These are phyloP conservation scores for Actias luna DNA, from an alignment of 2,888 invertebrate species.

Conservation along the genomic window DNA sequence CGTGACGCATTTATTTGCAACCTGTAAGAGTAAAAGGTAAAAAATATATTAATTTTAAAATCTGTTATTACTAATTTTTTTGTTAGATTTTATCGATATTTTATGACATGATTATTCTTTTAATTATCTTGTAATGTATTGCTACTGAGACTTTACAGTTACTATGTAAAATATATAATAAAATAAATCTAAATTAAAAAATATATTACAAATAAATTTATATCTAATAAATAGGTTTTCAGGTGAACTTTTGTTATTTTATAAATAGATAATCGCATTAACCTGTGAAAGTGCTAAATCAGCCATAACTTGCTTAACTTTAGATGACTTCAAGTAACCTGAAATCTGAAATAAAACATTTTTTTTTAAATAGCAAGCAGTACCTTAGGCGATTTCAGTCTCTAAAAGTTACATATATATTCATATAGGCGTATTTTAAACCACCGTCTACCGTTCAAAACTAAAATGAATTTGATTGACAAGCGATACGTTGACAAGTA, in stretches of 20 bases:
- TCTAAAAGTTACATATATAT: neutral
- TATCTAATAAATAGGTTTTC: too few species aligned
- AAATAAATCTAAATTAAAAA: too few species aligned
- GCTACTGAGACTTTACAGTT: too few species aligned
- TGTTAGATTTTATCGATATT: too few species aligned
- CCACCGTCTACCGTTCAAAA: neutral
- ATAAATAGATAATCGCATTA: neutral
- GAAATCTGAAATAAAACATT: constrained; percentile 78
- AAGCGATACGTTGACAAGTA: neutral
- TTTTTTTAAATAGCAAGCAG: neutral
- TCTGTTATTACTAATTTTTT: neutral
- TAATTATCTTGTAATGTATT: too few species aligned
- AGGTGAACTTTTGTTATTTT: neutral
- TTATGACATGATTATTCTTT: too few species aligned
- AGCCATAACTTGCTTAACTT: constrained; percentile 95
- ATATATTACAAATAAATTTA: too few species aligned
- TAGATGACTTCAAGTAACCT: constrained; percentile 88
- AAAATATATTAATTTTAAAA: neutral
- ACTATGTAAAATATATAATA: too few species aligned
- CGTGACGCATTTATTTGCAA: constrained; percentile 91
- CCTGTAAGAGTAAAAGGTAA: constrained; percentile 50
- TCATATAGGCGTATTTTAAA: neutral
- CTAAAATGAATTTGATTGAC: neutral
- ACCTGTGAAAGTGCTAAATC: constrained; percentile 95
- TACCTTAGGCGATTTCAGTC: neutral